A percentile compares a stretch with the other conserved stretches of the same genome.
Evolutionary conservation across 2,888 invertebrate species (phyloP).

Genomic region (Tetanocera ferruginea): DNA sequence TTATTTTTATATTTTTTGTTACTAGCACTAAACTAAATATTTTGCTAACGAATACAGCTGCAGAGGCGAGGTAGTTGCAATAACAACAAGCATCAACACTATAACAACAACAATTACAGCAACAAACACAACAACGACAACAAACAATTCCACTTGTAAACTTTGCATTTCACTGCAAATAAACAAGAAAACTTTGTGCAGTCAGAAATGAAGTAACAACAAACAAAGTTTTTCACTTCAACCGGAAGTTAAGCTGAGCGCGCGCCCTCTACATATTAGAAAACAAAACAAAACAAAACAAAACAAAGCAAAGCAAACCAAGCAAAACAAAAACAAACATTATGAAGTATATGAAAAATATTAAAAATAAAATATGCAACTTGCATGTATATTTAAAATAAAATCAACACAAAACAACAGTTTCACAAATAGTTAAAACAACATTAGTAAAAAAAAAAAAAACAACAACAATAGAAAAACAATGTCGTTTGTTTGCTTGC

Average conservation of each 20-base stretch:
- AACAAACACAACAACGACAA: background rate
- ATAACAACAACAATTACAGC: background rate
- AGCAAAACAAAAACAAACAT: no score
- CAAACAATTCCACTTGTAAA: background rate
- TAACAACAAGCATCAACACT: background rate
- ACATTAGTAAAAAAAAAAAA: background rate
- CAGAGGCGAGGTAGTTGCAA: background rate
- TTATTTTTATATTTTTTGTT: background rate
- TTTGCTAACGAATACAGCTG: slow-evolving; percentile 17
- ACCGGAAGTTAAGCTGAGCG: slow-evolving; percentile 19
- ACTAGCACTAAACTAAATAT: background rate
- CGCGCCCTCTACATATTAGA: slow-evolving; percentile 10
- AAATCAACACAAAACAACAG: background rate
- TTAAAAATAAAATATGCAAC: no score
- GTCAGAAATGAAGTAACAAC: background rate
- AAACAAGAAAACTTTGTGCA: background rate
- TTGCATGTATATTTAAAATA: no score
- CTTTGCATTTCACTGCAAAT: slow-evolving; percentile 15
- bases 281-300: background rate
- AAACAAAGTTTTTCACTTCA: slow-evolving; percentile 23
- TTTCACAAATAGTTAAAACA: background rate
- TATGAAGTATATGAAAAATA: no score
- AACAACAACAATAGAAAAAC: background rate
- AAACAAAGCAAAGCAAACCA: background rate
- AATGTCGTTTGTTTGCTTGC: background rate